These are phyloP conservation scores for Malthinus seriepunctatus DNA, from an alignment of 2,888 invertebrate genomes.

Conservation along the genomic window DNA sequence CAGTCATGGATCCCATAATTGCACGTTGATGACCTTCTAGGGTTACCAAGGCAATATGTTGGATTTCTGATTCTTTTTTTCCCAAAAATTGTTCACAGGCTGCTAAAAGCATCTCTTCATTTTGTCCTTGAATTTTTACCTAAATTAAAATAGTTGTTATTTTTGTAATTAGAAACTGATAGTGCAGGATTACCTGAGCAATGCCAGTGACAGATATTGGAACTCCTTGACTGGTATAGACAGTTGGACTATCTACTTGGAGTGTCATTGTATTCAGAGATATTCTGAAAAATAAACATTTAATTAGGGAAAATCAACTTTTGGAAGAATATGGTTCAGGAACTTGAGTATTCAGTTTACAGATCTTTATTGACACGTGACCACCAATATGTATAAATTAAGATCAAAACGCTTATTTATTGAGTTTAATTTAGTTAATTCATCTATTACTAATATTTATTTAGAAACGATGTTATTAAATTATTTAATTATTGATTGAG, in stretches of 20 bases:
- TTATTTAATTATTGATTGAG: too few species aligned
- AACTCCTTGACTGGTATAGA: slow-evolving; percentile 95
- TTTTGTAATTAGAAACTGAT: neutral
- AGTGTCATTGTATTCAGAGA: slow-evolving; percentile 97
- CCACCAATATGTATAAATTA: too few species aligned
- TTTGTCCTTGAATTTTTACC: slow-evolving; percentile 89
- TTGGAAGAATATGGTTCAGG: too few species aligned
- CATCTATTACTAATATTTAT: too few species aligned
- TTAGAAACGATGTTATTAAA: too few species aligned
- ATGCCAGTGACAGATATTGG: slow-evolving; percentile 97
- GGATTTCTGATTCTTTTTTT: slow-evolving; percentile 84
- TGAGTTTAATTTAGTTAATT: too few species aligned
- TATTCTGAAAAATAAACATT: slow-evolving; percentile 64
- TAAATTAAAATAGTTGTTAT: slow-evolving; percentile 47
- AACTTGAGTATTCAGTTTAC: too few species aligned
- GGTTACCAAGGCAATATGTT: slow-evolving; percentile 88
- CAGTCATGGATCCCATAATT: slow-evolving; percentile 97
- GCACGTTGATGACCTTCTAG: slow-evolving; percentile 93
- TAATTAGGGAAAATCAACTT: too few species aligned
- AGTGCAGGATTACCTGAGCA: slow-evolving; percentile 74
- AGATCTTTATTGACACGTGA: too few species aligned
- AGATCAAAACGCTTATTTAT: too few species aligned
- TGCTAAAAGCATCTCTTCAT: slow-evolving; percentile 85
- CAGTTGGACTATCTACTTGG: slow-evolving; percentile 93
- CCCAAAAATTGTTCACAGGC: slow-evolving; percentile 95